Conservation (phyloP, 2,888 invertebrate genomes). For the Dioctria rufipes region DNA sequence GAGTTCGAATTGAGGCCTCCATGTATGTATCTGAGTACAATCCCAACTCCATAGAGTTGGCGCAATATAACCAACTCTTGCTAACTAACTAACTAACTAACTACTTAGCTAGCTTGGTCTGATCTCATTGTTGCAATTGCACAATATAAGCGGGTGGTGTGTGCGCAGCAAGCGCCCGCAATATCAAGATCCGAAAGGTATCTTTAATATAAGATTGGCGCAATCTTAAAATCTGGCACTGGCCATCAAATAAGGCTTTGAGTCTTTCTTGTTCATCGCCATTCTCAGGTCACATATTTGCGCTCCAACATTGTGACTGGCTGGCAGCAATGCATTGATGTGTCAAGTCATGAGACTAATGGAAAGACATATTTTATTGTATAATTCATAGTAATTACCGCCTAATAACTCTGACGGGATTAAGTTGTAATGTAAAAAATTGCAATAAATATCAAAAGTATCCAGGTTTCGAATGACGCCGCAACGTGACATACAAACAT, state of each 20-base stretch:
- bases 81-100: no score
- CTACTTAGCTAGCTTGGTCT: neutral
- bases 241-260: neutral
- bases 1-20: conserved; percentile 4
- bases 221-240: neutral
- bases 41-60: neutral
- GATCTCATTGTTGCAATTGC: neutral
- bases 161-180: neutral
- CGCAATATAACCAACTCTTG: neutral
- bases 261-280: neutral
- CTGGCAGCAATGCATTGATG: neutral
- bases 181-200: neutral
- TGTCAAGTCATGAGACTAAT: neutral
- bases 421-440: neutral
- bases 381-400: neutral
- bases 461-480: neutral
- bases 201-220: neutral
- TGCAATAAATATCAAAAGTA: neutral
- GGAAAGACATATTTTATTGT: neutral
- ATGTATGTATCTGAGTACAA: neutral
- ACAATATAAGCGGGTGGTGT: neutral
- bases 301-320: neutral
- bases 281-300: neutral
- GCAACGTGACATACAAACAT: neutral
- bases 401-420: neutral